Evolutionary conservation across 1,140 invertebrate genomes (phyloP).

Genomic region (Pararge aegeria): DNA sequence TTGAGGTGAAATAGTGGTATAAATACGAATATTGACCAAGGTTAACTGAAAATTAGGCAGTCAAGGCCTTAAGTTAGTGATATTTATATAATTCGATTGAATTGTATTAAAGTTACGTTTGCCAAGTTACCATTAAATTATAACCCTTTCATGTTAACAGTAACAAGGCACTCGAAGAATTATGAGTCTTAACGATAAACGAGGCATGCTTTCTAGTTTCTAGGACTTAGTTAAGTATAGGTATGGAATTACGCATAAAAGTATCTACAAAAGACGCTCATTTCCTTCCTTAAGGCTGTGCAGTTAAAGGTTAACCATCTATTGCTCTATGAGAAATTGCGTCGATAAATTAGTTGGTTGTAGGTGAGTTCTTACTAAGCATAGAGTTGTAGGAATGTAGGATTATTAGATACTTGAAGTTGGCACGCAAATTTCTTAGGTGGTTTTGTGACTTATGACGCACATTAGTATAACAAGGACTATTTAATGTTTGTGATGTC

Average conservation of each 20-base stretch:
- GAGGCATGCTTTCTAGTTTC: too few relatives aligned
- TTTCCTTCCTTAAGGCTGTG: neutral
- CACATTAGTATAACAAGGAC: neutral
- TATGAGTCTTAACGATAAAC: too few relatives aligned
- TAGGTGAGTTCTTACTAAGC: neutral
- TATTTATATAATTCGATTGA: too few relatives aligned
- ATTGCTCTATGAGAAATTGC: conserved; percentile 1
- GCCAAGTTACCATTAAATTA: too few relatives aligned
- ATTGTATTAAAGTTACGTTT: too few relatives aligned
- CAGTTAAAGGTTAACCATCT: conserved; percentile 4
- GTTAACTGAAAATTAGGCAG: too few relatives aligned
- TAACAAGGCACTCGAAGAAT: too few relatives aligned
- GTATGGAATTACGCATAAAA: neutral
- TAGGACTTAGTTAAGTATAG: neutral
- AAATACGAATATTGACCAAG: too few relatives aligned
- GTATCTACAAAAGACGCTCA: neutral
- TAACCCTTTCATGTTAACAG: too few relatives aligned
- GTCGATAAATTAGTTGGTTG: neutral
- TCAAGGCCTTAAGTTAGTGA: too few relatives aligned
- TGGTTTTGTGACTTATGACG: conserved; percentile 1
- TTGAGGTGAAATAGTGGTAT: too few relatives aligned
- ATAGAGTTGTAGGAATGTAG: neutral
- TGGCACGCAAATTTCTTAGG: neutral
- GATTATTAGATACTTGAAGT: neutral
- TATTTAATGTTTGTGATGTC: neutral